phyloP scores from a whole-genome alignment of 2,113 vertebrate genomes.

The Sinocyclocheilus maitianheensis region DNA sequence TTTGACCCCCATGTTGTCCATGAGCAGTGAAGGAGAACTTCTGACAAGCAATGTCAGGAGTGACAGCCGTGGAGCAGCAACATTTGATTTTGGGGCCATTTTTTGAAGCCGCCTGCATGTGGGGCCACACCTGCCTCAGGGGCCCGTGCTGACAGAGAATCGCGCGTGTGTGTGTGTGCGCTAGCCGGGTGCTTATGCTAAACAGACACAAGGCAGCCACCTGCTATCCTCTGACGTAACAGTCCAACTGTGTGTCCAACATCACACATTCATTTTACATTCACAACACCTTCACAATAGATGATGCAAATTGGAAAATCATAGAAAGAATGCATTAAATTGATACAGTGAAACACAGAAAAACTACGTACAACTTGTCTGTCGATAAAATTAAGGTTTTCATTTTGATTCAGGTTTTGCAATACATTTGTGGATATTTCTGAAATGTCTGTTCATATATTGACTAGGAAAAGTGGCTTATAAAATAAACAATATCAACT shows the following conservation, averaged over 20 bases:
- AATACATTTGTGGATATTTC: background rate
- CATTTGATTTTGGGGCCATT: constrained; percentile 83
- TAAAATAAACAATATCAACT: background rate
- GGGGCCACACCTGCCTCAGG: constrained; percentile 79
- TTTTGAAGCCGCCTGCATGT: constrained; percentile 79
- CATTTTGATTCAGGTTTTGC: background rate
- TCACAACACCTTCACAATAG: background rate
- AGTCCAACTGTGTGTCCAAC: background rate
- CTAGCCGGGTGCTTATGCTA: constrained; percentile 53
- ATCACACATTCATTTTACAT: background rate
- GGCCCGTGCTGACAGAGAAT: constrained; percentile 48
- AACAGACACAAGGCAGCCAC: constrained; percentile 44
- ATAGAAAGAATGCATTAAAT: constrained; percentile 34
- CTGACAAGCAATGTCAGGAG: constrained; percentile 89
- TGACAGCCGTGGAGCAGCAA: constrained; percentile 90
- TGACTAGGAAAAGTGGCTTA: background rate
- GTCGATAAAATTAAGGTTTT: background rate
- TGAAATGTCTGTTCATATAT: background rate
- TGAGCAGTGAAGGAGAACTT: constrained; percentile 92
- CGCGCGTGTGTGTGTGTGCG: background rate
- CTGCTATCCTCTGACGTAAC: constrained; percentile 53
- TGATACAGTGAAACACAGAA: background rate
- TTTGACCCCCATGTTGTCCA: constrained; percentile 87
- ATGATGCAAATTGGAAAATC: background rate
- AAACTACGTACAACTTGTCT: background rate